A percentile compares a stretch with the other conserved stretches of the same genome.
phyloP scores from a whole-genome alignment of 2,113 vertebrate genomes.

The Rhinoderma darwinii region DNA sequence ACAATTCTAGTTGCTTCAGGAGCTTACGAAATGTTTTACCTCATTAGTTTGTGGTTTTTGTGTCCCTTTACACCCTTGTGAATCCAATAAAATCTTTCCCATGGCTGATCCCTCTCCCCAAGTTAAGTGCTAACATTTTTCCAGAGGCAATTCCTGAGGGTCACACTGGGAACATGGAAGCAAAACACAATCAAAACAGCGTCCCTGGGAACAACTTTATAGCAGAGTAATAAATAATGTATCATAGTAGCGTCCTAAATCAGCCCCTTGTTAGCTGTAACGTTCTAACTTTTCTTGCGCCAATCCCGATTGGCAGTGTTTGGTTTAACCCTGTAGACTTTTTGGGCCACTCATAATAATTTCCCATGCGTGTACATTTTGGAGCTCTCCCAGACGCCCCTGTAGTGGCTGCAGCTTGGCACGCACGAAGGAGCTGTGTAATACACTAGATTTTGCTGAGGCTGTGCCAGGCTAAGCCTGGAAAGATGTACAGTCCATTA shows the following conservation, averaged over 20 bases:
- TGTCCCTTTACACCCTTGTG: neutral
- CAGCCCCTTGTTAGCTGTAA: neutral
- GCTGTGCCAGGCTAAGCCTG: conserved; percentile 33
- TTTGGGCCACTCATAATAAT: too few species aligned
- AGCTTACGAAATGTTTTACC: too few species aligned
- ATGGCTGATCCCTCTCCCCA: neutral
- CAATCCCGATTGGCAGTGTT: neutral
- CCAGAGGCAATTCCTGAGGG: neutral
- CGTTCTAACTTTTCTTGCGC: too few species aligned
- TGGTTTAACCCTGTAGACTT: neutral
- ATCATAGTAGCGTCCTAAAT: conserved; percentile 5
- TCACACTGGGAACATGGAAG: neutral
- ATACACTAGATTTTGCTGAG: conserved; percentile 24
- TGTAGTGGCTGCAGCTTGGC: conserved; percentile 34
- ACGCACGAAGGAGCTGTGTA: conserved; percentile 6
- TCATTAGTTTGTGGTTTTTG: neutral
- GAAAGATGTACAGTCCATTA: conserved; percentile 30
- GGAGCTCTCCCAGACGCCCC: conserved; percentile 15
- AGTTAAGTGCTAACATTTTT: neutral
- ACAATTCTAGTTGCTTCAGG: too few species aligned
- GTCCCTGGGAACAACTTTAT: conserved; percentile 16
- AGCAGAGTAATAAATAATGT: conserved; percentile 20
- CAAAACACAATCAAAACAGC: neutral
- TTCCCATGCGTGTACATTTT: neutral
- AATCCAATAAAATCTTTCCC: neutral